Evolutionary conservation across 2,113 vertebrate species (phyloP), one percentile per base, ranked within the genome.

Genomic region (Dolichotis patagonum): DNA sequence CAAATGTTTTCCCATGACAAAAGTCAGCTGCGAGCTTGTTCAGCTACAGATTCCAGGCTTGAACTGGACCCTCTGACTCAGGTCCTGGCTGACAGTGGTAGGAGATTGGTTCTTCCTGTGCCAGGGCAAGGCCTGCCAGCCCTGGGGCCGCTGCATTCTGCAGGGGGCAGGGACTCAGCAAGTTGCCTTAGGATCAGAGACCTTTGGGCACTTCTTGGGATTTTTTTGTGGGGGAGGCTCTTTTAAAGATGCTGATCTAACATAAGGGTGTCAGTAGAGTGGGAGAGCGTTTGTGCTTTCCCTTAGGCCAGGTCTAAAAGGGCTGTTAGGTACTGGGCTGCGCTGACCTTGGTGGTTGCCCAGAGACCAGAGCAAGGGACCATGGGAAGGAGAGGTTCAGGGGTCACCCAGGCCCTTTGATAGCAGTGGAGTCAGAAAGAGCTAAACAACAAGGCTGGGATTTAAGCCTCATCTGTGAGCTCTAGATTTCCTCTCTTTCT

Each of bases 261-360:
- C 17, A 41, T 30, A 5, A 17, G 19, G 20, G 30, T 56, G 32
- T 65, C 17, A 32, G 62, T 52, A 17, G 67, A n/a, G 10, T 24
- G 12, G 0, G 14, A 30, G 54, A 32, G 78, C 5, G 6, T 16
- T 80, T 43, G 10, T 32, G 16, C n/a, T 62, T 5, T 35, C 22
- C 41, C 60, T 43, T 35, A 62, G 41, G 60, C 41, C 35, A 11
- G 41, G 77, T 69, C 62, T 46, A 20, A 32, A 62, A 80, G 69
- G 78, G 46, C 20, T 7, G 1, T 7, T n/a, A 35, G 52, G 62
- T 10, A 10, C 43, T 0, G 0, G 67, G 52, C 9, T 1, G 2
- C 16, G 10, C 46, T 32, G 20, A 24, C 1, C 9, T 0, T 22
- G 46, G 38, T 1, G 81, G 22, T 26, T 28, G 54, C n/a, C 12